phyloP scores from a whole-genome alignment of 2,888 invertebrate genomes.

The Calliopum simillimum region DNA sequence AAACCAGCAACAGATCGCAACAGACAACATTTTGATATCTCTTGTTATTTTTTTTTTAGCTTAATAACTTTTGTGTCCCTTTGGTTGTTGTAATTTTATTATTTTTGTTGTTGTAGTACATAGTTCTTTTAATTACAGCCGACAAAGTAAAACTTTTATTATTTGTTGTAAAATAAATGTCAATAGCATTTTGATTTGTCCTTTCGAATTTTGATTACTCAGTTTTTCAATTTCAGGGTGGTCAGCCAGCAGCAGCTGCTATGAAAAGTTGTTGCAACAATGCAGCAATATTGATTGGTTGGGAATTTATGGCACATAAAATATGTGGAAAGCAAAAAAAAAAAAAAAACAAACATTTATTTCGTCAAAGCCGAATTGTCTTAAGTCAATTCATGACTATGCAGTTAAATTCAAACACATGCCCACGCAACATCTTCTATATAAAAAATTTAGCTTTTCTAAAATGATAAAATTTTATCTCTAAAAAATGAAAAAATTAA shows the following conservation, averaged over 20 bases:
- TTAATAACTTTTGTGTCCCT: neutral
- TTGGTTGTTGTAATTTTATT: neutral
- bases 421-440: too few species aligned
- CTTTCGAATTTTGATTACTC: neutral
- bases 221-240: slow-evolving; percentile 20
- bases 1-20: neutral
- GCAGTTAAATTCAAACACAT: too few species aligned
- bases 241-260: slow-evolving; percentile 19
- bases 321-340: too few species aligned
- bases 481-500: too few species aligned
- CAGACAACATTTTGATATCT: slow-evolving; percentile 14
- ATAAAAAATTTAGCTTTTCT: too few species aligned
- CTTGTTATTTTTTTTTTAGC: neutral
- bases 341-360: neutral
- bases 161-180: slow-evolving; percentile 19
- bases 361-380: too few species aligned
- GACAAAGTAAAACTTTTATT: slow-evolving; percentile 2
- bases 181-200: slow-evolving; percentile 16
- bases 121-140: neutral
- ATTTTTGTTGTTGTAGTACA: slow-evolving; percentile 25
- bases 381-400: too few species aligned
- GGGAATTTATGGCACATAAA: neutral
- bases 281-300: neutral
- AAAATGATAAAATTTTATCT: too few species aligned
- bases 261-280: neutral